phyloP scores from a whole-genome alignment of 2,797 vertebrate species.

The Anguilla megastoma region DNA sequence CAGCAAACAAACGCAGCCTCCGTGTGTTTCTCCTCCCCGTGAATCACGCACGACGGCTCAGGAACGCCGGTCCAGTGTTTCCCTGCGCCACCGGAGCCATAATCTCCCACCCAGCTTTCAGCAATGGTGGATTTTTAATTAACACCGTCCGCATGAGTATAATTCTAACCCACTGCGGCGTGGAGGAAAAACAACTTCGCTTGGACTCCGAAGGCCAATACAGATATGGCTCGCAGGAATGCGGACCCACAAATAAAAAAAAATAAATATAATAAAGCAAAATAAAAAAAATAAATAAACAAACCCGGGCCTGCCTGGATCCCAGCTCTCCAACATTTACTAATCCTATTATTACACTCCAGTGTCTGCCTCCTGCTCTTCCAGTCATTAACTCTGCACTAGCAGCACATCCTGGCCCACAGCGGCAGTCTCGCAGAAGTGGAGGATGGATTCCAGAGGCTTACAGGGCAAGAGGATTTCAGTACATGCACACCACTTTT shows the following conservation, averaged over 20 bases:
- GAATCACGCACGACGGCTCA: slow-evolving; percentile 10
- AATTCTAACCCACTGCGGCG: neutral
- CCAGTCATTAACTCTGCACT: slow-evolving; percentile 50
- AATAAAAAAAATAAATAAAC: slow-evolving; percentile 39
- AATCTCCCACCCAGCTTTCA: slow-evolving; percentile 10
- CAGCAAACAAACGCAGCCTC: neutral
- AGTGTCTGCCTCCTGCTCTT: slow-evolving; percentile 44
- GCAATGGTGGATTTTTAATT: slow-evolving; percentile 2
- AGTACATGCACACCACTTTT: slow-evolving; percentile 39
- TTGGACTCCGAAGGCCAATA: neutral
- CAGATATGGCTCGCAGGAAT: neutral
- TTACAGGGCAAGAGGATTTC: slow-evolving; percentile 45
- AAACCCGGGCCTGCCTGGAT: slow-evolving; percentile 23
- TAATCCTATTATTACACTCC: slow-evolving; percentile 58
- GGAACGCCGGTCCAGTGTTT: too few relatives aligned
- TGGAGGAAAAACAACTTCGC: neutral
- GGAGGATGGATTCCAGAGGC: slow-evolving; percentile 40
- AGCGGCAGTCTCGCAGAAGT: slow-evolving; percentile 29
- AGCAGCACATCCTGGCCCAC: slow-evolving; percentile 48
- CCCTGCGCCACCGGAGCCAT: neutral
- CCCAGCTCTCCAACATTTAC: slow-evolving; percentile 39
- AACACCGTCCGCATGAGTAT: neutral
- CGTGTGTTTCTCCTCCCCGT: neutral
- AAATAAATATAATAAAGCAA: slow-evolving; percentile 35
- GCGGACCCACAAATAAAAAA: slow-evolving; percentile 12